phyloP scores from a whole-genome alignment of 1,140 invertebrate species.

The Bombus haemorrhoidalis region DNA sequence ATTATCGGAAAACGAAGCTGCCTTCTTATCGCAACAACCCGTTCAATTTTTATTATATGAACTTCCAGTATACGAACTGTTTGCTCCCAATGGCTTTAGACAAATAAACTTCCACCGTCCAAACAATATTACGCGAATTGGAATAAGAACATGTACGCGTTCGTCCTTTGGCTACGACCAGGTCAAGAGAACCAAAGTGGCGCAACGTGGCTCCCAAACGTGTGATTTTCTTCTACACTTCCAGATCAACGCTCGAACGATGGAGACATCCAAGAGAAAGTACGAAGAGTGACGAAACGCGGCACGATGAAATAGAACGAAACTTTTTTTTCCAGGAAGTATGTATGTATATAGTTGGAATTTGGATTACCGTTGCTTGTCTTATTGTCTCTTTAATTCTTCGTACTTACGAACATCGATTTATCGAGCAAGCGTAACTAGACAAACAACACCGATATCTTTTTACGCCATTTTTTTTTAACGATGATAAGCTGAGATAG shows the following conservation, averaged over 20 bases:
- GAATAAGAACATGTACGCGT: background rate
- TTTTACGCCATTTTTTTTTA: background rate
- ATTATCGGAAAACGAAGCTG: background rate
- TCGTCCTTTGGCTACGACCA: background rate
- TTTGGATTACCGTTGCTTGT: background rate
- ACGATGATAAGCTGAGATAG: background rate
- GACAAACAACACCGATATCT: background rate
- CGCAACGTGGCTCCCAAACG: background rate
- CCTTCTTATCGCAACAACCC: background rate
- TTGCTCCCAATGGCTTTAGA: background rate
- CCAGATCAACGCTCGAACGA: background rate
- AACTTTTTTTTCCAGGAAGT: slow-evolving; percentile 7
- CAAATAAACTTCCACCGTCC: background rate
- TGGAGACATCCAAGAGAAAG: background rate
- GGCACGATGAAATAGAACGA: background rate
- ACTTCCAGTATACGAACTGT: background rate
- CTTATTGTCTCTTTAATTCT: no score
- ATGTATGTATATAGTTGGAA: background rate
- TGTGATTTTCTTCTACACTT: background rate
- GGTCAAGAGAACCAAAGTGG: background rate
- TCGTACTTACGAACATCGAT: background rate
- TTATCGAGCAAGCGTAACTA: background rate
- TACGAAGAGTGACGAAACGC: background rate
- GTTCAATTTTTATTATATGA: background rate
- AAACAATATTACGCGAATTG: background rate